phyloP scores from a whole-genome alignment of 2,888 invertebrate species.

The Iphiclides podalirius region DNA sequence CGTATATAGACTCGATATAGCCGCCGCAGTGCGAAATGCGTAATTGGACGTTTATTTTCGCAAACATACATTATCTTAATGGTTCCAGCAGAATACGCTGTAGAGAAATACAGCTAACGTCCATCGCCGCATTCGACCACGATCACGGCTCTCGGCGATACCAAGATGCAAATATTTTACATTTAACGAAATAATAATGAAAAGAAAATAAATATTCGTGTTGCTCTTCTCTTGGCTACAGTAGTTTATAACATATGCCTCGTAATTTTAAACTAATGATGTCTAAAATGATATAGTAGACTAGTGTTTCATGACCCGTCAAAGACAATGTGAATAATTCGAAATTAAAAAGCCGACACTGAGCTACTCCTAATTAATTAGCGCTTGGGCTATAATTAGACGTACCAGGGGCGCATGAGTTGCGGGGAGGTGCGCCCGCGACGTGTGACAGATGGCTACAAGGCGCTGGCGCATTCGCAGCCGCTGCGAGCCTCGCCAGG shows the following conservation, averaged over 20 bases:
- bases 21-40: neutral
- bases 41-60: neutral
- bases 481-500: conserved; percentile 55
- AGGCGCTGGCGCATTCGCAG: conserved; percentile 57
- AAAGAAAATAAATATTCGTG: no score
- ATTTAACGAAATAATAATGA: neutral
- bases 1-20: neutral
- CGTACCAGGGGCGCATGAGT: conserved; percentile 43
- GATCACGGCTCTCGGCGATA: neutral
- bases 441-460: conserved; percentile 74
- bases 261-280: no score
- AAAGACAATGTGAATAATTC: neutral
- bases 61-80: conserved; percentile 1
- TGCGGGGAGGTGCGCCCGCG: conserved; percentile 55
- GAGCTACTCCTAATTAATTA: conserved; percentile 61
- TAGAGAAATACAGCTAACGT: neutral
- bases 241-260: no score
- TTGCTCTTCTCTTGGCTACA: no score
- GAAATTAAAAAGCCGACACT: conserved; percentile 4
- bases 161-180: neutral
- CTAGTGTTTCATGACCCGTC: neutral
- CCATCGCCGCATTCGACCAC: neutral
- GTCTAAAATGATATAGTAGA: no score
- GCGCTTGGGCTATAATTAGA: conserved; percentile 61
- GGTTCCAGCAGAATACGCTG: neutral